Evolutionary conservation across 2,888 invertebrate species (phyloP).

Genomic region (Xestia sexstrigata): DNA sequence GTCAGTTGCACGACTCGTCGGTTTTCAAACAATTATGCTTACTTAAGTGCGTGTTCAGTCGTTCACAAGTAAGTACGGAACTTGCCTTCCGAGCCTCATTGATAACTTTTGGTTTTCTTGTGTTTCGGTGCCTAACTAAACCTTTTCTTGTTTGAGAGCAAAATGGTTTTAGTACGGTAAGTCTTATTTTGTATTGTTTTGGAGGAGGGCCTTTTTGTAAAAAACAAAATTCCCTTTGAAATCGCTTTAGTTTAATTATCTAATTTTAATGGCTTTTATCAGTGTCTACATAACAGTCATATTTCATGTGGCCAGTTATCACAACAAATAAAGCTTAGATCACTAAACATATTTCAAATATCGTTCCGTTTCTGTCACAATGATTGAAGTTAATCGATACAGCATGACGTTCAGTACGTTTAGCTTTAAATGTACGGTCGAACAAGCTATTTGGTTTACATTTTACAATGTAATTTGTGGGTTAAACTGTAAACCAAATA

Average conservation of each 20-base stretch:
- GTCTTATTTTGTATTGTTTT: neutral
- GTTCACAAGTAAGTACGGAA: constrained; percentile 68
- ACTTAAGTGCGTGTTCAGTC: constrained; percentile 84
- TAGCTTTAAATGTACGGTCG: neutral
- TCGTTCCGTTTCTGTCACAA: neutral
- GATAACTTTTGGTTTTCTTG: constrained; percentile 51
- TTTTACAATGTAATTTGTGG: too few relatives aligned
- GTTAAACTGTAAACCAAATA: too few relatives aligned
- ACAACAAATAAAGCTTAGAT: neutral
- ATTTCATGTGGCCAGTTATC: neutral
- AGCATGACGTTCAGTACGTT: neutral
- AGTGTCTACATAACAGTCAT: too few relatives aligned
- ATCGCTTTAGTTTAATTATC: too few relatives aligned
- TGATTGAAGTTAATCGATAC: neutral
- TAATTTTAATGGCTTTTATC: too few relatives aligned
- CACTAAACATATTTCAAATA: neutral
- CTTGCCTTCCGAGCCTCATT: constrained; percentile 52
- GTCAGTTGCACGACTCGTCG: constrained; percentile 84
- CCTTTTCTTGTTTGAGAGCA: constrained; percentile 8
- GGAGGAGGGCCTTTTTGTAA: neutral
- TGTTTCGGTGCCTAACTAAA: neutral
- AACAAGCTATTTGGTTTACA: too few relatives aligned
- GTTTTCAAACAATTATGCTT: constrained; percentile 87
- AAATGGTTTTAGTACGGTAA: constrained; percentile 9
- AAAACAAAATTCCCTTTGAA: neutral